Evolutionary conservation across 2,113 vertebrate species (phyloP).

Genomic region (Amphilophus citrinellus): DNA sequence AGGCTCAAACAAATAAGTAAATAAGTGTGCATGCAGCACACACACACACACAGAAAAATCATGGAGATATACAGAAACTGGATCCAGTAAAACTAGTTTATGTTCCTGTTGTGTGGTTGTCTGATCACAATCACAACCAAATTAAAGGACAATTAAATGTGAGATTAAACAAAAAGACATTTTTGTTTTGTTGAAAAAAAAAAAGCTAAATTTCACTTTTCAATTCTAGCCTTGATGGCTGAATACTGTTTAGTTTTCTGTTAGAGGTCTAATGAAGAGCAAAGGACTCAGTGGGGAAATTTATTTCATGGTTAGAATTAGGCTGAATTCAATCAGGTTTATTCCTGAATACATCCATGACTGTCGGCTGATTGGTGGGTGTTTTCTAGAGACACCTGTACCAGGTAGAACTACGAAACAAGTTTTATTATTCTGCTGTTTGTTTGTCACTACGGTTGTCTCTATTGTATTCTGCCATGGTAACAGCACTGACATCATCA

Average conservation of each 20-base stretch:
- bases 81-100: accelerated
- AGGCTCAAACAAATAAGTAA: too few relatives aligned
- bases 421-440: neutral
- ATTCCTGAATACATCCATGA: neutral
- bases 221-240: neutral
- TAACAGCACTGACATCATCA: too few relatives aligned
- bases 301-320: neutral
- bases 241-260: accelerated
- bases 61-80: accelerated
- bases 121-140: neutral
- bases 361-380: neutral
- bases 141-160: neutral
- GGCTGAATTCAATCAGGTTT: neutral
- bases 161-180: neutral
- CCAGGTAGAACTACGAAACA: neutral
- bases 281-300: neutral
- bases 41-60: neutral
- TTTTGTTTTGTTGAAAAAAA: neutral
- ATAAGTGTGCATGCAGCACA: neutral
- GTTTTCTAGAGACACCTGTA: neutral
- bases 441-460: neutral
- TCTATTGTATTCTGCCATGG: neutral
- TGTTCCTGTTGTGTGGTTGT: neutral
- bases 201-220: accelerated
- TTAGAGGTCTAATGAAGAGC: neutral